These are phyloP conservation scores for Sphecodes monilicornis DNA, from an alignment of 2,888 invertebrate genomes.

Conservation along the genomic window DNA sequence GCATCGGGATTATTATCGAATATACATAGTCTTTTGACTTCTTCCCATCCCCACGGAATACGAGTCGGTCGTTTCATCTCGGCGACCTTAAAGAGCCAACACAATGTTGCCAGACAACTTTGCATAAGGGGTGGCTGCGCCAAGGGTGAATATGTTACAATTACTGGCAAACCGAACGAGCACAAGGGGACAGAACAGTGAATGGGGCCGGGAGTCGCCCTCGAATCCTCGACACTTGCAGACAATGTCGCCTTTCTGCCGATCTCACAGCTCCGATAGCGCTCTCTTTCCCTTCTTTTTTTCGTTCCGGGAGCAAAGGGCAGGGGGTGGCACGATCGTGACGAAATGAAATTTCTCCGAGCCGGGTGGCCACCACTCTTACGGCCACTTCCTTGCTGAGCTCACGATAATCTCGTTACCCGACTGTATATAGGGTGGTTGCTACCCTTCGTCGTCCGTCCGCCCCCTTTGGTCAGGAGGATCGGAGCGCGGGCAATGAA, in stretches of 20 bases:
- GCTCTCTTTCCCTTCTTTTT: conserved; percentile 13
- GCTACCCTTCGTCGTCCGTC: conserved; percentile 4
- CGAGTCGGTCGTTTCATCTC: conserved; percentile 37
- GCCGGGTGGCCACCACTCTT: conserved; percentile 46
- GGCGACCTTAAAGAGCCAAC: conserved; percentile 52
- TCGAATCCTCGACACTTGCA: conserved; percentile 74
- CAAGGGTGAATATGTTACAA: conserved; percentile 82
- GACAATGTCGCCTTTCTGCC: conserved; percentile 71
- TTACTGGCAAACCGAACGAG: conserved; percentile 82
- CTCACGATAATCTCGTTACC: conserved; percentile 78
- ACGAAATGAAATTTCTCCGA: conserved; percentile 70
- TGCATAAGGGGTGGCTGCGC: conserved; percentile 68
- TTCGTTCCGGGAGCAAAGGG: neutral
- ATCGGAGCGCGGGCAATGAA: conserved; percentile 64
- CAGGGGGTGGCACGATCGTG: conserved; percentile 35
- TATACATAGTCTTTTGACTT: conserved; percentile 19
- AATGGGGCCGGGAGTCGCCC: conserved; percentile 37
- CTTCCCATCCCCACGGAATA: conserved; percentile 1
- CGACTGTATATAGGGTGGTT: conserved; percentile 74
- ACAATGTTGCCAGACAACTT: conserved; percentile 55
- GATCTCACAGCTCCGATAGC: conserved; percentile 60
- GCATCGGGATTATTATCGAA: neutral
- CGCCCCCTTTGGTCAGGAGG: conserved; percentile 49
- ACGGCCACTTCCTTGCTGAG: conserved; percentile 55
- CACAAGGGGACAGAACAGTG: conserved; percentile 22